Conservation (phyloP, 2,797 vertebrate genomes). For the Syngnathus rostellatus region DNA sequence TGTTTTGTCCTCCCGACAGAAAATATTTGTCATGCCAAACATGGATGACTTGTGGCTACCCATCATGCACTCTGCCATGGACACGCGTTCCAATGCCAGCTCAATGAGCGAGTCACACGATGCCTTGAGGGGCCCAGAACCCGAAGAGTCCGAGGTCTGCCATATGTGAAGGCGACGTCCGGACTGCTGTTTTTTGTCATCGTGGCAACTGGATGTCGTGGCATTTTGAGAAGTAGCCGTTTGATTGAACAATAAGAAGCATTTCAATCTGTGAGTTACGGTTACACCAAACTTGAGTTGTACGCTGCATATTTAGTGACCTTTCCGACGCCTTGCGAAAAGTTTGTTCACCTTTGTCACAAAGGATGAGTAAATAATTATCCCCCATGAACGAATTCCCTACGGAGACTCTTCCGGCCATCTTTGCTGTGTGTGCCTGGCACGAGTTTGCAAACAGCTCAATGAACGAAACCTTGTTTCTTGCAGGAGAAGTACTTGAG, state of each 20-base stretch:
- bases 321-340: constrained; percentile 28
- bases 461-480: neutral
- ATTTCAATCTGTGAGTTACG: constrained; percentile 62
- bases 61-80: constrained; percentile 98
- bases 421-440: neutral
- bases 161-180: constrained; percentile 62
- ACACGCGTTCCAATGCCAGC: constrained; percentile 77
- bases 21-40: constrained; percentile 99
- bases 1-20: constrained; percentile 64
- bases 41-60: constrained; percentile 98
- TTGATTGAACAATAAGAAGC: constrained; percentile 44
- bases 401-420: neutral
- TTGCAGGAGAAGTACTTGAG: neutral
- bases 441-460: neutral
- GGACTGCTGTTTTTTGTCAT: constrained; percentile 10
- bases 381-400: constrained; percentile 8
- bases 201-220: constrained; percentile 20
- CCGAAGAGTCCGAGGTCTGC: constrained; percentile 59
- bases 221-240: constrained; percentile 34
- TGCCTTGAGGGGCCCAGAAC: constrained; percentile 68
- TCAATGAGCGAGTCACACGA: constrained; percentile 62
- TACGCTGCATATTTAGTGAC: constrained; percentile 26
- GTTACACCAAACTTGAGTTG: constrained; percentile 47
- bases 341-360: constrained; percentile 7
- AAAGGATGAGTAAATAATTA: constrained; percentile 12